A percentile compares a stretch with the other conserved stretches of the same genome.
phyloP scores from a whole-genome alignment of 2,797 vertebrate species.

The Microcaecilia unicolor region DNA sequence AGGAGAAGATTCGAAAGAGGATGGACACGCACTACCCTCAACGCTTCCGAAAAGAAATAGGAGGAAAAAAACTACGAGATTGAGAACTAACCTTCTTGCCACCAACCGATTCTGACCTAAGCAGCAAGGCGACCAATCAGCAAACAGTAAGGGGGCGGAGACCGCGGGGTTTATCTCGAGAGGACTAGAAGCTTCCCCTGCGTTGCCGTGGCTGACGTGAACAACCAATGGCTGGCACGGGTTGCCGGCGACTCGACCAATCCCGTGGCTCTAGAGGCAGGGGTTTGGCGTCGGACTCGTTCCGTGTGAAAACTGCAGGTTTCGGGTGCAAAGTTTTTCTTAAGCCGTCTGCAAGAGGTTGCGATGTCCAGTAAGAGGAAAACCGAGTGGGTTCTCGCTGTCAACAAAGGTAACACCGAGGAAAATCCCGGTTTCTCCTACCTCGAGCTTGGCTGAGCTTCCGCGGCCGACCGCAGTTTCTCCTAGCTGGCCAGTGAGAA shows the following conservation, averaged over 20 bases:
- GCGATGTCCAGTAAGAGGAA: constrained; percentile 36
- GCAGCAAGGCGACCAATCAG: too few species aligned
- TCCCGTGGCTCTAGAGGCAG: background rate
- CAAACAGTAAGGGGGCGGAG: background rate
- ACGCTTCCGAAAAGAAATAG: too few species aligned
- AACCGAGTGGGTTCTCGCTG: constrained; percentile 16
- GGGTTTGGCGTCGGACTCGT: constrained; percentile 47
- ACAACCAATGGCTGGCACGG: too few species aligned
- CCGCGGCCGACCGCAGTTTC: too few species aligned
- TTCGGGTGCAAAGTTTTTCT: constrained; percentile 92
- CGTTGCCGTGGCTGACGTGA: too few species aligned
- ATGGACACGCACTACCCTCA: too few species aligned
- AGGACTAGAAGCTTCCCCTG: background rate
- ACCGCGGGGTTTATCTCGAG: constrained; percentile 12
- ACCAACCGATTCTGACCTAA: too few species aligned
- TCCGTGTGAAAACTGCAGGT: constrained; percentile 93
- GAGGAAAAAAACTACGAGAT: too few species aligned
- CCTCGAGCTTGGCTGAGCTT: background rate
- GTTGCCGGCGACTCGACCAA: constrained; percentile 23
- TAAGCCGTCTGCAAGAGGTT: constrained; percentile 82
- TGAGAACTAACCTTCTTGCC: too few species aligned
- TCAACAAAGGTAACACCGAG: background rate
- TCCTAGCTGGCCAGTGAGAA: background rate
- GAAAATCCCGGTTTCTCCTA: constrained; percentile 1
- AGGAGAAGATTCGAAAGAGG: background rate